Conservation (phyloP, 2,113 vertebrate species). For the Tragelaphus buxtoni region DNA sequence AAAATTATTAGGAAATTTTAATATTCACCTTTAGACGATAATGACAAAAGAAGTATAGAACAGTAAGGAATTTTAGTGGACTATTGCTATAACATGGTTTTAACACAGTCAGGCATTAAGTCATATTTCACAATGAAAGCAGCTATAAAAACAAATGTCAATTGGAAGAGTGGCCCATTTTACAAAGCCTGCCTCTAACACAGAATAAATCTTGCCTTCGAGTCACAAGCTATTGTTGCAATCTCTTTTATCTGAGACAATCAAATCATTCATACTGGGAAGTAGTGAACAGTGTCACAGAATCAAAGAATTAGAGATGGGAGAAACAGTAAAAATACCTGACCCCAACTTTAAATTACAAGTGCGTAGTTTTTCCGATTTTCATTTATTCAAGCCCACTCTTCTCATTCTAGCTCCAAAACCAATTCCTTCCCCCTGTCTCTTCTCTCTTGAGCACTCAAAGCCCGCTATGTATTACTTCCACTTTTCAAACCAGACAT, state of each 20-base stretch:
- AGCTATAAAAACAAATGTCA: constrained; percentile 26
- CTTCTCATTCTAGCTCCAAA: background rate
- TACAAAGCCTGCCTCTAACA: constrained; percentile 4
- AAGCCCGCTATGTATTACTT: background rate
- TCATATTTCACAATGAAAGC: constrained; percentile 18
- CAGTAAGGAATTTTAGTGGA: background rate
- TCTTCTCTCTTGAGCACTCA: background rate
- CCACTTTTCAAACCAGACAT: background rate
- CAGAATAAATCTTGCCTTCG: constrained; percentile 23
- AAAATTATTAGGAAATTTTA: background rate
- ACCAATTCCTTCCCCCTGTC: background rate
- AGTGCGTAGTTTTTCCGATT: background rate
- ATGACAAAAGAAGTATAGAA: background rate
- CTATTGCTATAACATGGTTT: background rate
- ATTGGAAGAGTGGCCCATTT: background rate
- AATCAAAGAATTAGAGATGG: constrained; percentile 8
- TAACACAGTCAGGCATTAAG: background rate
- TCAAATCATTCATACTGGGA: constrained; percentile 23
- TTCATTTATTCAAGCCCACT: background rate
- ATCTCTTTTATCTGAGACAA: constrained; percentile 39
- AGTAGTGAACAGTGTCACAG: background rate
- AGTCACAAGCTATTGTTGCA: background rate
- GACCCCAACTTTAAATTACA: background rate
- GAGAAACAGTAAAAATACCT: background rate
- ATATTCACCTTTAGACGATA: background rate